phyloP scores from a whole-genome alignment of 2,113 vertebrate species.

The Ammodytes dubius region DNA sequence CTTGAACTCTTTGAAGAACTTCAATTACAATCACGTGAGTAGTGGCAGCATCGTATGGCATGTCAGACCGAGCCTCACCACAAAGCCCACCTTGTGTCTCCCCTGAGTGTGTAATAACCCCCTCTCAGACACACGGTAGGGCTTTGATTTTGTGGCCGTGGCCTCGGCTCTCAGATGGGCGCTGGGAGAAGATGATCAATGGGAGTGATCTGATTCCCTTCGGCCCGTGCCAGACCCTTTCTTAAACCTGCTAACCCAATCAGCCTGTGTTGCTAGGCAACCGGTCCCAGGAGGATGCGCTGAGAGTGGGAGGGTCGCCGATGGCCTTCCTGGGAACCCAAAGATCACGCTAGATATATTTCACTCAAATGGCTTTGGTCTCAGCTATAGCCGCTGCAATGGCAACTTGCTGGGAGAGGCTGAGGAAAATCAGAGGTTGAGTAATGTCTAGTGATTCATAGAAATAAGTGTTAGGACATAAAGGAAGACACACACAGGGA shows the following conservation, averaged over 20 bases:
- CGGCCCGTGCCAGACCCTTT: constrained; percentile 73
- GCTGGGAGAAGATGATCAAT: constrained; percentile 76
- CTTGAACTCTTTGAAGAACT: constrained; percentile 32
- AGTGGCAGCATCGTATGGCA: constrained; percentile 33
- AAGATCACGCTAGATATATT: constrained; percentile 73
- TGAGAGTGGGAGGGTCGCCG: constrained; percentile 49
- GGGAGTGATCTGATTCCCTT: constrained; percentile 80
- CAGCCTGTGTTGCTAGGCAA: constrained; percentile 76
- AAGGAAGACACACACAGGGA: constrained; percentile 18
- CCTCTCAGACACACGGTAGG: constrained; percentile 66
- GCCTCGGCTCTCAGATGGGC: constrained; percentile 65
- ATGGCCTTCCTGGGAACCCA: constrained; percentile 64
- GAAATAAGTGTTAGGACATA: constrained; percentile 13
- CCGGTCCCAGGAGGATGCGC: constrained; percentile 67
- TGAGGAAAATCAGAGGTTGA: constrained; percentile 42
- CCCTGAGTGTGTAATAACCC: constrained; percentile 59
- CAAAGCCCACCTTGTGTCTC: constrained; percentile 51
- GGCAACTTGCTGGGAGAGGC: constrained; percentile 35
- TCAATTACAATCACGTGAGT: constrained; percentile 44
- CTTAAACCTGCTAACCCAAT: constrained; percentile 82
- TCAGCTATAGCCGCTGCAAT: constrained; percentile 25
- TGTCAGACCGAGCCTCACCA: constrained; percentile 43
- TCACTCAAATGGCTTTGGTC: constrained; percentile 70
- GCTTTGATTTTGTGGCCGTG: constrained; percentile 71
- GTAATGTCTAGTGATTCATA: constrained; percentile 61